Conservation (phyloP, 2,797 vertebrate genomes). For the Mormyrus proboscirostris region DNA sequence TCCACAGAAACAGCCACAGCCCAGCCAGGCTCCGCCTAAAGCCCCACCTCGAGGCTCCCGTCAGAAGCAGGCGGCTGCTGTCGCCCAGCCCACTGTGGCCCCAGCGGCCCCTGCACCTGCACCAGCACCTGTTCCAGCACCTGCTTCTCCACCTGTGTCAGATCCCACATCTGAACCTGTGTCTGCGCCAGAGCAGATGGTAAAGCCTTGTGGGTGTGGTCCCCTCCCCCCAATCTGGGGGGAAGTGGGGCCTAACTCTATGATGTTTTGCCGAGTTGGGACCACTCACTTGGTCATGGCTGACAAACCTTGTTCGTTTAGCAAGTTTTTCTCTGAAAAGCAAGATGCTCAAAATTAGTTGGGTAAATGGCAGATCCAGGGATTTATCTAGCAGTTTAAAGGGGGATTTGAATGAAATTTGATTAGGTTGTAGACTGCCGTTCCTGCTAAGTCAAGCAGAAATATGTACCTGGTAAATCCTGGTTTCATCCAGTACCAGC, state of each 20-base stretch:
- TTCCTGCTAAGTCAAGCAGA: background rate
- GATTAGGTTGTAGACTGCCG: background rate
- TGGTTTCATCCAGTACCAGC: background rate
- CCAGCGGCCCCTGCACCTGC: background rate
- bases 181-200: constrained; percentile 41
- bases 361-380: background rate
- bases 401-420: background rate
- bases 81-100: background rate
- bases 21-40: constrained; percentile 61
- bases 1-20: constrained; percentile 39
- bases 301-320: background rate
- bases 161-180: background rate
- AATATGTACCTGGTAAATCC: background rate
- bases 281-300: background rate
- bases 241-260: background rate
- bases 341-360: background rate
- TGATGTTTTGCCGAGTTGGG: background rate
- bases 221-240: background rate
- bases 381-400: constrained; percentile 7
- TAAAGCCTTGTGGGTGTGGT: constrained; percentile 27
- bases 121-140: background rate
- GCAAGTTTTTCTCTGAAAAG: background rate
- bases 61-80: constrained; percentile 51
- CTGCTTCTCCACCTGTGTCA: constrained; percentile 18
- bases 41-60: constrained; percentile 55